Conservation (phyloP, 2,113 vertebrate species). For the Gorsachius goisagi region DNA sequence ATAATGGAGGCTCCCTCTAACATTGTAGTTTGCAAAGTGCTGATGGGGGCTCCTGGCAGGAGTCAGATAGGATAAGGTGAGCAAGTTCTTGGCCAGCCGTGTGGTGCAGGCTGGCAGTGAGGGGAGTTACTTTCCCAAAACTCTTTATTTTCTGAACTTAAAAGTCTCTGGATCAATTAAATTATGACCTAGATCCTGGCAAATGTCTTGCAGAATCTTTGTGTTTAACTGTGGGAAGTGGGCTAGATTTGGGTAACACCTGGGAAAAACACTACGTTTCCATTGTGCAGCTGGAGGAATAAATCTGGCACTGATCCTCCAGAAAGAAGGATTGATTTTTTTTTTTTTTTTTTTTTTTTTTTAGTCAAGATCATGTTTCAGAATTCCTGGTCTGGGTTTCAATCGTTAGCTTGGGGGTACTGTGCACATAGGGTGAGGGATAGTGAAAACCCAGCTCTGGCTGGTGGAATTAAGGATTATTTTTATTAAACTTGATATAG, state of each 20-base stretch:
- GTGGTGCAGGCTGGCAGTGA: background rate
- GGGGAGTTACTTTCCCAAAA: background rate
- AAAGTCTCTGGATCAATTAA: background rate
- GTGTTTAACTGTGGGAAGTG: background rate
- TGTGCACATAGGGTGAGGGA: background rate
- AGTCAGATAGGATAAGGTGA: background rate
- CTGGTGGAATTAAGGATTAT: background rate
- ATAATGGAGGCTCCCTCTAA: background rate
- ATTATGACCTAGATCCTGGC: background rate
- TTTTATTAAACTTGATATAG: constrained; percentile 31
- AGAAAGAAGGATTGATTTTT: background rate
- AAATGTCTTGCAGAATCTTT: background rate
- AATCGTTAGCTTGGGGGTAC: background rate
- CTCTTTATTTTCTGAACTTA: background rate
- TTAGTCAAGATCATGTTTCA: background rate
- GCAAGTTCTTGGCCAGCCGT: background rate
- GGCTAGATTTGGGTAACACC: background rate
- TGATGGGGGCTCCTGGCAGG: background rate
- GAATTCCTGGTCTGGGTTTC: background rate
- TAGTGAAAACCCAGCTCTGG: background rate
- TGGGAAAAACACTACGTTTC: fast-evolving
- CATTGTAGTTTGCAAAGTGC: background rate
- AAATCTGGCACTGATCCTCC: background rate
- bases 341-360: background rate
- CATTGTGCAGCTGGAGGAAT: background rate